Evolutionary conservation across 2,113 vertebrate genomes (phyloP), one percentile per base, ranked within the genome.

Genomic region (Odobenus rosmarus): DNA sequence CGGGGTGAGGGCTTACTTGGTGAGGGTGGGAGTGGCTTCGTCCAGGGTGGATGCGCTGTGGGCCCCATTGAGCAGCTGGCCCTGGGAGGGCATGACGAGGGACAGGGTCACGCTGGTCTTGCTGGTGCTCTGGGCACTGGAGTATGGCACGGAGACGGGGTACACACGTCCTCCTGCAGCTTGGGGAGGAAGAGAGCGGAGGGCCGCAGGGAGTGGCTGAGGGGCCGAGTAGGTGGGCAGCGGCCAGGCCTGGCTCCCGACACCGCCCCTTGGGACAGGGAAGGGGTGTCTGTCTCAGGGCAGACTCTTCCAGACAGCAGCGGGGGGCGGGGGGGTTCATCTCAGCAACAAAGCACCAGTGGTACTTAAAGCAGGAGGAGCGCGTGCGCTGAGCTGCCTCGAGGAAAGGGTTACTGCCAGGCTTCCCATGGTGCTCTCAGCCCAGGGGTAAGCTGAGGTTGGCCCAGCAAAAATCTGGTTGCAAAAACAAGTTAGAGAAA

Each of bases 51-150:
- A 99, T 23, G 99, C 99, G 0, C 99, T 99, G 99, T 99, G 99
- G 95, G 99, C 99, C 62, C 99, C 99, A 0, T 99, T 99, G 98
- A 99, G 99, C 98, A 99, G 99, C 89, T 99, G 99, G 49, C 99
- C 99, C 95, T 99, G 99, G 8, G 99, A 99, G 80, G 99, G 99
- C 99, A 99, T 99, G 93, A 99, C 99, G 94, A 99, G 99, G 10
- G 99, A 99, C 28, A 99, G 99, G 0, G 99, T 99, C 95, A 99
- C 99, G 0, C 99, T 99, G 21, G 99, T 99, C 98, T 99, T 99
- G 98, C 99, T 99, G 97, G 99, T 99, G 98, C 99, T 99, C 98
- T 99, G 99, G 97, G 99, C 99, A 96, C 99, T 99, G 53, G 99
- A 99, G 98, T 99, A 99, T 0, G 99, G 99, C 98, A 99, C 99